phyloP scores from a whole-genome alignment of 2,888 invertebrate species.

The Seira musarum region DNA sequence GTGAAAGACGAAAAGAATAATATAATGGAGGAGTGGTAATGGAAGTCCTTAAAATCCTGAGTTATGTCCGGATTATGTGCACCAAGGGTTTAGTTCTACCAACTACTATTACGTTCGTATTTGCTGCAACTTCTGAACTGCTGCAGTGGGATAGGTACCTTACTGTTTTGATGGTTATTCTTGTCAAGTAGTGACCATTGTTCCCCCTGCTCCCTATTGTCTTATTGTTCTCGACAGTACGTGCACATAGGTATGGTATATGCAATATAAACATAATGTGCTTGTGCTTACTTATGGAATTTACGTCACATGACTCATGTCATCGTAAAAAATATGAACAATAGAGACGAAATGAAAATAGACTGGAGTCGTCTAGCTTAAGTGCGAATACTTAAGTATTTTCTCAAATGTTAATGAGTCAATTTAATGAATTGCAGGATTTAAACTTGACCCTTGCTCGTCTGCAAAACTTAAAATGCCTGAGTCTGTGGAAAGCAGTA shows the following conservation, averaged over 20 bases:
- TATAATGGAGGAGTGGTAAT: slow-evolving; percentile 1
- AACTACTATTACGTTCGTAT: too few relatives aligned
- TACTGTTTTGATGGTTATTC: background rate
- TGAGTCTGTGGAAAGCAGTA: background rate
- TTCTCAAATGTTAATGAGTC: background rate
- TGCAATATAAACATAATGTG: too few relatives aligned
- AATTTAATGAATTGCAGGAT: background rate
- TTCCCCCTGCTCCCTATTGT: background rate
- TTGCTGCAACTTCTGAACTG: too few relatives aligned
- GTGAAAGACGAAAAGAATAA: background rate
- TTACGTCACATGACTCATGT: background rate
- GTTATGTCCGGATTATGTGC: slow-evolving; percentile 5
- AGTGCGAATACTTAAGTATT: background rate
- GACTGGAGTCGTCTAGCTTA: slow-evolving; percentile 34
- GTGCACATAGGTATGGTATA: too few relatives aligned
- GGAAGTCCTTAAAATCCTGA: slow-evolving; percentile 5
- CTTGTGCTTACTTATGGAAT: too few relatives aligned
- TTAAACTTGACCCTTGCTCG: background rate
- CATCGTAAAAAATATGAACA: background rate
- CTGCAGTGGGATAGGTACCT: background rate
- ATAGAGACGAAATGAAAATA: slow-evolving; percentile 9
- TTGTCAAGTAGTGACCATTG: slow-evolving; percentile 2
- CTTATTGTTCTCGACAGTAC: background rate
- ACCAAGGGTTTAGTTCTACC: background rate
- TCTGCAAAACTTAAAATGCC: too few relatives aligned